Base-by-base conservation (phyloP, 2,888 invertebrate genomes). In the Cerastis leucographa region DNA sequence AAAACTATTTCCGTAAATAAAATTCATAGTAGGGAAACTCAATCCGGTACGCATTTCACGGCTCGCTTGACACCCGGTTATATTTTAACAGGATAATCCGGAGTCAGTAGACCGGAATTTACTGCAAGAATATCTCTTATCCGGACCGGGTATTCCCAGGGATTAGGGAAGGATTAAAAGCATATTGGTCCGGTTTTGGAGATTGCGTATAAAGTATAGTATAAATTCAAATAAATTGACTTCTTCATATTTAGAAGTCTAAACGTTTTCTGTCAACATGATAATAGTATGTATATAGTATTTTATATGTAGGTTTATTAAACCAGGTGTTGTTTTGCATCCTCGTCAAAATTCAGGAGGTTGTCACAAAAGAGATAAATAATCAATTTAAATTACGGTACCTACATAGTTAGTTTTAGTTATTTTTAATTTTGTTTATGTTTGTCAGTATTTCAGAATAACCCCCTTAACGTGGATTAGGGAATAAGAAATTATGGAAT, bases 61-160 rank as follows among this genome's bases (percentile, higher is more conserved):
- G 82, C 74, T 76, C 78, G 74, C 46, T 54, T 67, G 67, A 72
- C 70, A 78, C 67, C 80, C 85, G 83, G 87, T 85, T 88, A 88
- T 83, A 88, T 87, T 85, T 88, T 88, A 87, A 83, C 85, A 72
- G 75, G 85, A 88, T 87, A 83, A 87, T 87, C 88, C 81, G 80
- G 75, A 61, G 25, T 71, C 85, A 66, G 40, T 76, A 70, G 75
- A 74, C 78, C 69, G 76, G 66, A 88, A 83, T 76, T 72, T 81
- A 81, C 78, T 81, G 78, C 85, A 67, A 67, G 81, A 86, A 86
- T 85, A 78, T 85, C 62, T 77, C 75, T 81, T 85, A 86, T 76
- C 85, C 85, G 70, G 75, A 44, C 22, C 61, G 76, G 49, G 74
- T 78, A 35, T 61, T 76, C 61, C 46, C 59, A 29, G 65, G 54